Evolutionary conservation across 64 coral and sea anemone genomes (phyloP), one percentile per base, ranked within the genome.

Genomic region (Exaiptasia diaphana): DNA sequence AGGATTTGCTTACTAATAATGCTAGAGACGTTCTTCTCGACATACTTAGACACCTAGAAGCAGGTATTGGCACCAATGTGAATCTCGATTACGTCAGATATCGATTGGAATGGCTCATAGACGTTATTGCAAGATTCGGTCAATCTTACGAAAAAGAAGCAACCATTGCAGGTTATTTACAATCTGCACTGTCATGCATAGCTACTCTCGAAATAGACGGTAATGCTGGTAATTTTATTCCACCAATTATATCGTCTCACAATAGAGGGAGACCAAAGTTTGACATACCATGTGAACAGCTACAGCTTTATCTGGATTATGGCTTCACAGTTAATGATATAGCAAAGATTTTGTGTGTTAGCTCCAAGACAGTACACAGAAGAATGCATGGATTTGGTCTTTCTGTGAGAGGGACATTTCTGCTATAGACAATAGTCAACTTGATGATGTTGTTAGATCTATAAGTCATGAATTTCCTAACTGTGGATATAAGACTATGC

Each of bases 401-500:
- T 2, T 80, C 77, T 12, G 41, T 80, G 29, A 68, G 52, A 58
- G 54, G 71, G 22, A 73, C 86, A 63, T 89, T 64, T 21, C 86
- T 24, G 41, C 28, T 38, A 7, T 89, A 24, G 64, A 21, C 39
- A 26, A 89, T 17, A 14, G 38, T 41, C 76, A 89, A 38, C 54
- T 81, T 29, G 77, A 89, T 64, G 77, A 74, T 8, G 40, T 89
- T 45, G 41, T 89, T 13, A 80, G 27, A 54, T 31, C 53, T 43
- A 48, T 88, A n/a, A 73, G 54, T 37, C 38, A 59, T 36, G 54
- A 90, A 39, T 82, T 90, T 74, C 78, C 77, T 27, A 90, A 81
- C 36, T 58, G 62, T 82, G 77, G 77, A 20, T 89, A 89, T 36
- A 75, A 89, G 67, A 64, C 35, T 53, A 82, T 82, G 77, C 50